Conservation (phyloP, 2,888 invertebrate species). For the Protula sp. region DNA sequence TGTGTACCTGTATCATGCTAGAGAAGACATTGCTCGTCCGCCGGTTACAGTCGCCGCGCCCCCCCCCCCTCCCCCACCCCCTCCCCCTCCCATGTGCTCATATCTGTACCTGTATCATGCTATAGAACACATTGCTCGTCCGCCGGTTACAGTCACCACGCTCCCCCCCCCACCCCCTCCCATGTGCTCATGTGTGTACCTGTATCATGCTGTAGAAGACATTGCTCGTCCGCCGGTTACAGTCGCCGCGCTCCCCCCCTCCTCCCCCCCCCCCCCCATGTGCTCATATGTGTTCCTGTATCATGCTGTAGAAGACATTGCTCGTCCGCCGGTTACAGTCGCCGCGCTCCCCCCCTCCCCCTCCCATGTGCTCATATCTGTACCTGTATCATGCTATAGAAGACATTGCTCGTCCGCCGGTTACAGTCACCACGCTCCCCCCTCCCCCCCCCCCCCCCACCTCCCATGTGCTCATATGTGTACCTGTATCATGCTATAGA, state of each 20-base stretch:
- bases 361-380: too few relatives aligned
- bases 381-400: constrained; percentile 95
- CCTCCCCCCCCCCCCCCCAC: constrained; percentile 84
- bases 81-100: constrained; percentile 76
- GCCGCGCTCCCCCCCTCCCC: too few relatives aligned
- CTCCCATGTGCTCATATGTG: too few relatives aligned
- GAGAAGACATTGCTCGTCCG: constrained; percentile 86
- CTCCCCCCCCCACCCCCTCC: too few relatives aligned
- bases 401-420: constrained; percentile 82
- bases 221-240: constrained; percentile 82
- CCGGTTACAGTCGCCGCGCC: constrained; percentile 88
- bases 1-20: constrained; percentile 92
- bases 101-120: too few relatives aligned
- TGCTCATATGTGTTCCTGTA: too few relatives aligned
- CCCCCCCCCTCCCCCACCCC: constrained; percentile 85
- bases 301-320: constrained; percentile 90
- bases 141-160: constrained; percentile 89
- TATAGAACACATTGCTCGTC: constrained; percentile 85
- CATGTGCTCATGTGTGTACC: too few relatives aligned
- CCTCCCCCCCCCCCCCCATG: constrained; percentile 75
- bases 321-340: constrained; percentile 88
- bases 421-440: constrained; percentile 88
- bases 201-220: constrained; percentile 94
- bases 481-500: constrained; percentile 95
- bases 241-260: constrained; percentile 94